Evolutionary conservation across 2,888 invertebrate species (phyloP).

Genomic region (Xylophagus ater): DNA sequence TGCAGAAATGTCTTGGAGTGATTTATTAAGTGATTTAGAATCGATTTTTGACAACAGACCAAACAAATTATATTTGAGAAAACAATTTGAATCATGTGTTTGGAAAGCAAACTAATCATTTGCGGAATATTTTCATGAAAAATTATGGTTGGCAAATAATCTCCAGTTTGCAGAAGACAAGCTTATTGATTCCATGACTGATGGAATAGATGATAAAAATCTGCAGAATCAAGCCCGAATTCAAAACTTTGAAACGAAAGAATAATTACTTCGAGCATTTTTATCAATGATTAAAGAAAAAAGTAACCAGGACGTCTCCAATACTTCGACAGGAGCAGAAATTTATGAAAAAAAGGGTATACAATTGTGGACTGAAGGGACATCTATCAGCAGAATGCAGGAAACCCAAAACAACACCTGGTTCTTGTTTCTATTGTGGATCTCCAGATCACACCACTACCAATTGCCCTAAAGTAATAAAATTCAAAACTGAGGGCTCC

Average conservation of each 20-base stretch:
- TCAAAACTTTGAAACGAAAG: neutral
- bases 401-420: neutral
- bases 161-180: neutral
- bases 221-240: neutral
- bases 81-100: neutral
- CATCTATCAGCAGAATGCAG: neutral
- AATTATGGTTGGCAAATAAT: neutral
- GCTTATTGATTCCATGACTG: neutral
- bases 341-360: neutral
- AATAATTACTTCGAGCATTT: neutral
- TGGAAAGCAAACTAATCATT: conserved; percentile 2
- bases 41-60: neutral
- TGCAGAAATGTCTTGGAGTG: neutral
- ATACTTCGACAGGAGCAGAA: neutral
- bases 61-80: neutral
- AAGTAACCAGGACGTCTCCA: too few relatives aligned
- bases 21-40: conserved; percentile 2
- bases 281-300: neutral
- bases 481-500: neutral
- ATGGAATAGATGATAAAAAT: neutral
- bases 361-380: neutral
- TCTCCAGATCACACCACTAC: neutral
- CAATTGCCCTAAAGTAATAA: neutral
- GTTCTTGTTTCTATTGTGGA: neutral
- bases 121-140: too few relatives aligned